A percentile compares a stretch with the other conserved stretches of the same genome.
Evolutionary conservation across 2,888 invertebrate genomes (phyloP).

Genomic region (Vandiemenella viatica): DNA sequence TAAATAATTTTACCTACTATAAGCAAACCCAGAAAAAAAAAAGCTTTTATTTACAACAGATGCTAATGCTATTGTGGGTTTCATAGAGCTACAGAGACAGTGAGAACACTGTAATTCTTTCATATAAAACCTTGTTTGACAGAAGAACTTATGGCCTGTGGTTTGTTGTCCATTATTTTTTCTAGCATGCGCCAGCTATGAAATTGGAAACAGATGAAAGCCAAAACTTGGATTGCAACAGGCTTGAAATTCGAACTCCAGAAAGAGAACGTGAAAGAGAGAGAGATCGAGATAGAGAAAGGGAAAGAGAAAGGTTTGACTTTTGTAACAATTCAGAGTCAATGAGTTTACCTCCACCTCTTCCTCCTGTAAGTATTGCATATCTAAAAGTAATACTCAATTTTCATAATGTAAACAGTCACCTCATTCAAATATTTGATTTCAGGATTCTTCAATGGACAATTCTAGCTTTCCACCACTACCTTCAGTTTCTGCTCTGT

Average conservation of each 20-base stretch:
- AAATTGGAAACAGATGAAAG: conserved; percentile 14
- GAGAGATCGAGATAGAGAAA: conserved; percentile 17
- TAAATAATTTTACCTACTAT: too few relatives aligned
- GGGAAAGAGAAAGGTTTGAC: conserved; percentile 15
- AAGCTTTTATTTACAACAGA: too few relatives aligned
- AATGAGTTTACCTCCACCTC: conserved; percentile 18
- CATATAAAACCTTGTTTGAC: too few relatives aligned
- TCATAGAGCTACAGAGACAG: too few relatives aligned
- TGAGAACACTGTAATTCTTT: too few relatives aligned
- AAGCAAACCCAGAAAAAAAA: too few relatives aligned
- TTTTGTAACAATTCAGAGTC: conserved; percentile 19
- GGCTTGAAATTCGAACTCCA: conserved; percentile 11
- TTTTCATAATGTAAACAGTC: too few relatives aligned
- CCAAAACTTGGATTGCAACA: conserved; percentile 9
- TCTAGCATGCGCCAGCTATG: conserved; percentile 10
- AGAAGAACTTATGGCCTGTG: too few relatives aligned
- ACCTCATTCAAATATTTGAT: conserved; percentile 11
- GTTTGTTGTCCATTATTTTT: neutral
- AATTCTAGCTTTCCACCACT: conserved; percentile 45
- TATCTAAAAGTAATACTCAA: neutral
- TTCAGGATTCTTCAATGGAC: conserved; percentile 28
- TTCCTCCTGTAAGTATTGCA: conserved; percentile 19
- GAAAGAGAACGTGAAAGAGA: conserved; percentile 9
- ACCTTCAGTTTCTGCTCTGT: conserved; percentile 56
- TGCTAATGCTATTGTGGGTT: too few relatives aligned